Evolutionary conservation across 2,113 vertebrate genomes (phyloP).

Genomic region (Aptenodytes forsteri): DNA sequence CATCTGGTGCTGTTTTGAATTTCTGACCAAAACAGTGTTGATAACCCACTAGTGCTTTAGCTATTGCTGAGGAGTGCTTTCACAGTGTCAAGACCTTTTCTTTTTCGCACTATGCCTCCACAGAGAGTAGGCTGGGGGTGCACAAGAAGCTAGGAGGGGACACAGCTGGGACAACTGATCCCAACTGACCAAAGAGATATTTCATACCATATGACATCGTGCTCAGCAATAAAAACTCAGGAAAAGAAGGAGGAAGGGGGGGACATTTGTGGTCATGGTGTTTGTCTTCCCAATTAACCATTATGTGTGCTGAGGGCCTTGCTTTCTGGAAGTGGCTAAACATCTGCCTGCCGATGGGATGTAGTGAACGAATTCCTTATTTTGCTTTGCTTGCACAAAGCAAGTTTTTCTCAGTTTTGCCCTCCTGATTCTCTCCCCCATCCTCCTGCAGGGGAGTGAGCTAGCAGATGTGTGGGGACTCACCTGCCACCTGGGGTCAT

Average conservation of each 20-base stretch:
- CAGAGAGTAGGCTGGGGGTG: background rate
- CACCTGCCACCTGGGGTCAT: background rate
- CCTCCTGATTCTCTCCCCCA: background rate
- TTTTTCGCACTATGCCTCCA: background rate
- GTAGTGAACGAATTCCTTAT: background rate
- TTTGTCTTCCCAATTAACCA: background rate
- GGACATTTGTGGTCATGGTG: background rate
- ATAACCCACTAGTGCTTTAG: background rate
- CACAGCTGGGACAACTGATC: background rate
- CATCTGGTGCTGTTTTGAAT: background rate
- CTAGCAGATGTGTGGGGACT: accelerated
- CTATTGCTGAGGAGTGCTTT: background rate
- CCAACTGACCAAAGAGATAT: accelerated
- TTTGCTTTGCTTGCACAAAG: background rate
- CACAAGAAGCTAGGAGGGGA: background rate
- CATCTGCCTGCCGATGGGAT: background rate
- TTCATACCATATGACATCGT: background rate
- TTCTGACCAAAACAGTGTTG: background rate
- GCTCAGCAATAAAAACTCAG: background rate
- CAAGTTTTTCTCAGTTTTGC: background rate
- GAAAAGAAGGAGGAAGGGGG: background rate
- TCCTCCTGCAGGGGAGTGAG: background rate
- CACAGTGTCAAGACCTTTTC: background rate
- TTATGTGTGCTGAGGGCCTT: background rate
- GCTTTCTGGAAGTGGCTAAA: background rate